Evolutionary conservation across 2,888 invertebrate species (phyloP).

Genomic region (Aspidapion aeneum): DNA sequence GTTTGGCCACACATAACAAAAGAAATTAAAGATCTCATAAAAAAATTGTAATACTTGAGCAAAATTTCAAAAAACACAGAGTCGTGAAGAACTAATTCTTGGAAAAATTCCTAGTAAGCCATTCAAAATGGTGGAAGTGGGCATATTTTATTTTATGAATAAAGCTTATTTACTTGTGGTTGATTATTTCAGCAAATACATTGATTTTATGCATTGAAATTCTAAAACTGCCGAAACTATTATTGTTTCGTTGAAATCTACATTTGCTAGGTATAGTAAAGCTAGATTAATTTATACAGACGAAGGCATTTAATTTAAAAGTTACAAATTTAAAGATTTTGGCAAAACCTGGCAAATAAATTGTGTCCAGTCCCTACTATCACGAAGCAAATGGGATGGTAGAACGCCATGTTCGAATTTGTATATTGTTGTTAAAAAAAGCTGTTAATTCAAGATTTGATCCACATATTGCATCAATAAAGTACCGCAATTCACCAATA

Average conservation of each 20-base stretch:
- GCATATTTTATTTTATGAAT: too few species aligned
- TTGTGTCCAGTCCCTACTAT: slow-evolving; percentile 13
- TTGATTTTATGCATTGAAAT: not conserved
- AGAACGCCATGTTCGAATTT: slow-evolving; percentile 12
- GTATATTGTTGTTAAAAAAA: slow-evolving; percentile 10
- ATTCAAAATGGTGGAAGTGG: too few species aligned
- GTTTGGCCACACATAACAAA: slow-evolving; percentile 31
- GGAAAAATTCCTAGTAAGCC: too few species aligned
- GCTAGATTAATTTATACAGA: too few species aligned
- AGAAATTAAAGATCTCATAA: not conserved
- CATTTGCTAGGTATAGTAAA: too few species aligned
- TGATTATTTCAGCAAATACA: not conserved
- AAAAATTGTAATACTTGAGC: slow-evolving; percentile 8
- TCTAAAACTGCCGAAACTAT: not conserved
- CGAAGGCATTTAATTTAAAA: too few species aligned
- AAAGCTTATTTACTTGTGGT: too few species aligned
- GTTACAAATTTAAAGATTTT: slow-evolving; percentile 15
- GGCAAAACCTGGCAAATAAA: too few species aligned
- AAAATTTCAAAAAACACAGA: too few species aligned
- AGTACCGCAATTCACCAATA: not conserved
- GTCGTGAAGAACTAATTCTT: too few species aligned
- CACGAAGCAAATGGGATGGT: slow-evolving; percentile 16
- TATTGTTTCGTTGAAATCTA: not conserved
- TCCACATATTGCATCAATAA: slow-evolving; percentile 3
- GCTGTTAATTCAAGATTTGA: slow-evolving; percentile 4